These are phyloP conservation scores for Achatina immaculata DNA, from an alignment of 1,140 invertebrate species.

Conservation along the genomic window DNA sequence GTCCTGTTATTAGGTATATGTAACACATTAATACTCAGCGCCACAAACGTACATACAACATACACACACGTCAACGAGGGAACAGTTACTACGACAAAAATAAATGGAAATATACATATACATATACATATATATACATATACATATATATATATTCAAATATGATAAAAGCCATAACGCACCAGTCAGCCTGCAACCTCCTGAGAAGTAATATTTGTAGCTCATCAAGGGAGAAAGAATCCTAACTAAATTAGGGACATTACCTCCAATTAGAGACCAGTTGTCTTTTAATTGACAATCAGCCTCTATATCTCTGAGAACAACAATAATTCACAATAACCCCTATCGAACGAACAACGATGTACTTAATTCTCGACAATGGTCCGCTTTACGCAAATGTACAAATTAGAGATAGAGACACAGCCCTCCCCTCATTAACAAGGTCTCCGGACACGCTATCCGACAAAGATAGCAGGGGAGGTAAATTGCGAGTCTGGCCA, in stretches of 20 bases:
- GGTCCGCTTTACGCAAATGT: slow-evolving; percentile 16
- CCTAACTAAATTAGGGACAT: background rate
- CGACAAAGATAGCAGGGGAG: slow-evolving; percentile 17
- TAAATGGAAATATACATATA: too few relatives aligned
- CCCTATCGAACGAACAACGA: slow-evolving; percentile 14
- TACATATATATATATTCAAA: too few relatives aligned
- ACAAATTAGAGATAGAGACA: slow-evolving; percentile 16
- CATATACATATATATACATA: too few relatives aligned
- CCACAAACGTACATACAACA: too few relatives aligned
- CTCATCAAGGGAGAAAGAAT: background rate
- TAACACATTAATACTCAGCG: too few relatives aligned
- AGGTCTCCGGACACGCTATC: background rate
- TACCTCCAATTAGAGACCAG: background rate
- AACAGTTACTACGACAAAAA: too few relatives aligned
- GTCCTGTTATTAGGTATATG: too few relatives aligned
- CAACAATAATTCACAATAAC: slow-evolving; percentile 9
- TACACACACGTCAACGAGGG: too few relatives aligned
- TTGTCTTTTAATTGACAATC: slow-evolving; percentile 5
- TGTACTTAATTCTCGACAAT: slow-evolving; percentile 19
- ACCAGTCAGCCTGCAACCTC: background rate
- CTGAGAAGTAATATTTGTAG: background rate
- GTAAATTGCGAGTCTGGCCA: slow-evolving; percentile 8
- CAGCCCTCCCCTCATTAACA: slow-evolving; percentile 3
- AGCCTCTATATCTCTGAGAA: background rate
- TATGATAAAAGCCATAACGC: background rate